phyloP scores from a whole-genome alignment of 2,113 vertebrate genomes.

The Pelusios castaneus region DNA sequence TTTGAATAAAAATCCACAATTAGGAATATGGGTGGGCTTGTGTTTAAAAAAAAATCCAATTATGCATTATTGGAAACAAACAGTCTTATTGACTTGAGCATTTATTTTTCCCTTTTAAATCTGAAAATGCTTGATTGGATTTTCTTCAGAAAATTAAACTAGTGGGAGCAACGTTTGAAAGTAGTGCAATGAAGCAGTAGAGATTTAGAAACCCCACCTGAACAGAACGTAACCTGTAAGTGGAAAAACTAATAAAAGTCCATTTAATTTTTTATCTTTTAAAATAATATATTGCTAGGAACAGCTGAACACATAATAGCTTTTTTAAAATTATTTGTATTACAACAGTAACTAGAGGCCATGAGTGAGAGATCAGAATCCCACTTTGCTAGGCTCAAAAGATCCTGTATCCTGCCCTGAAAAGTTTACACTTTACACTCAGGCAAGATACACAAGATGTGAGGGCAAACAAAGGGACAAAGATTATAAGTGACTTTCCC shows the following conservation, averaged over 20 bases:
- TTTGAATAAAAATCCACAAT: background rate
- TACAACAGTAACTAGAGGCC: rapidly evolving
- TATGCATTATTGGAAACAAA: background rate
- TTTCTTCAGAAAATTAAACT: background rate
- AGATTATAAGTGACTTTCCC: rapidly evolving
- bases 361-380: background rate
- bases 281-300: background rate
- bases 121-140: background rate
- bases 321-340: background rate
- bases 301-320: background rate
- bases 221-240: background rate
- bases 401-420: background rate
- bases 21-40: background rate
- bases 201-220: background rate
- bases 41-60: background rate
- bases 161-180: background rate
- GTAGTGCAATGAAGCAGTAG: background rate
- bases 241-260: background rate
- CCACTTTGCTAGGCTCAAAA: background rate
- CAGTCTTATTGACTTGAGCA: background rate
- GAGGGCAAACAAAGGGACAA: background rate
- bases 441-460: rapidly evolving
- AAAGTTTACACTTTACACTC: rapidly evolving
- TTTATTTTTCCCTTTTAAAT: background rate
- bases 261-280: background rate